phyloP scores from a whole-genome alignment of 2,888 invertebrate species.

The Trilocha varians region DNA sequence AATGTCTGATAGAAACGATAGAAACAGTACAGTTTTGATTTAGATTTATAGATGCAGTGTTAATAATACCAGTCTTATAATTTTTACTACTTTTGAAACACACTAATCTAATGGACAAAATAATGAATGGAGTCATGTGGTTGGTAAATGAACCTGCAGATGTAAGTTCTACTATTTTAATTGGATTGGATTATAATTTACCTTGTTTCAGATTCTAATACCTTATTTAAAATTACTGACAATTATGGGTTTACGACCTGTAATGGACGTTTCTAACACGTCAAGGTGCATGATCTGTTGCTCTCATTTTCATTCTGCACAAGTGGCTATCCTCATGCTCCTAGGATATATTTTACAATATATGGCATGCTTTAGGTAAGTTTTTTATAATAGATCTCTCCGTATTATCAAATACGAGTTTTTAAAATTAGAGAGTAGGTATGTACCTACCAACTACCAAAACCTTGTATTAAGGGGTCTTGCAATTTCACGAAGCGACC shows the following conservation, averaged over 20 bases:
- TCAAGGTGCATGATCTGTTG: slow-evolving; percentile 74
- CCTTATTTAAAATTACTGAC: slow-evolving; percentile 84
- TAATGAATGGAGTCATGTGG: neutral
- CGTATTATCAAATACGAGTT: neutral
- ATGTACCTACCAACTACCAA: no score
- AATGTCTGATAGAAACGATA: neutral
- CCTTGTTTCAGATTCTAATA: slow-evolving; percentile 74
- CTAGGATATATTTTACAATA: slow-evolving; percentile 84
- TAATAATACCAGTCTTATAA: no score
- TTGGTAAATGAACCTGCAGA: no score
- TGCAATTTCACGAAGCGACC: no score
- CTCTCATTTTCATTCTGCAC: slow-evolving; percentile 78
- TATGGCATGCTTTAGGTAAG: slow-evolving; percentile 84
- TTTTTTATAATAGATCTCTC: neutral
- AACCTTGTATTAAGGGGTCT: no score
- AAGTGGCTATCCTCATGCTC: slow-evolving; percentile 78
- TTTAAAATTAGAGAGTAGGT: no score
- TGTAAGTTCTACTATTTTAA: no score
- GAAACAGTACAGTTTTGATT: no score
- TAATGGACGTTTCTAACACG: slow-evolving; percentile 75
- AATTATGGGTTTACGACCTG: slow-evolving; percentile 82
- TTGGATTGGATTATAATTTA: neutral
- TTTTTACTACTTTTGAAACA: no score
- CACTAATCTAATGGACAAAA: neutral
- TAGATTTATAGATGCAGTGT: no score